Evolutionary conservation across 2,797 vertebrate genomes (phyloP), one percentile per base, ranked within the genome.

Genomic region (Gallirallus australis): DNA sequence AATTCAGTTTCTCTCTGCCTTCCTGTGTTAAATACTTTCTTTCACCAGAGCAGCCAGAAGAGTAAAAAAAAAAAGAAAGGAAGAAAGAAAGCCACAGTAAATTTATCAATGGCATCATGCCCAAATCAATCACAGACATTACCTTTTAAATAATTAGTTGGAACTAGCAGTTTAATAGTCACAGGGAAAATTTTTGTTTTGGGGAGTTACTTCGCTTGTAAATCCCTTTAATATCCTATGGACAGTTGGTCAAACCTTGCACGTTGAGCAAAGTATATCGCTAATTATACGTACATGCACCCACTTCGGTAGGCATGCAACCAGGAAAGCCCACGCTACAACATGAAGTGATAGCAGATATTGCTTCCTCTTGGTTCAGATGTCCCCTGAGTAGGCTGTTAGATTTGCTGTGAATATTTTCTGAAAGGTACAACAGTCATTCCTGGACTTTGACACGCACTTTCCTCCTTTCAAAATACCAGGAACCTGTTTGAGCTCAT

Each of bases 41-140:
- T 96, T 88, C 77, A 84, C 72, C 89, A 91, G 60, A 90, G 56
- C 86, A 96, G 31, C 27, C 47, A 95, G 69, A 89, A 92, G 25
- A 83, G 93, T 7, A 50, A 59, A 45, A 37, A 82, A 91, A 96
- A 97, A 27, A 90, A 95, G 10, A 37, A 37, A 37, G 10, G 90
- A 82, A 90, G 95, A 97, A 89, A 95, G 87, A 75, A 96, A 87
- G 76, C 68, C 48, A 75, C 96, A 97, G 86, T 94, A 98, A 98
- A 97, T 95, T 86, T 97, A 94, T 84, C 88, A 82, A 75, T 97
- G 93, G 92, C 89, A 94, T 88, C 39, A 4, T 94, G 94, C 90
- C 96, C 75, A 95, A 95, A 97, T 96, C 96, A 97, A 87, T 97
- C 95, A 92, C 37, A 94, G 93, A 96, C 64, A 81, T 95, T 90